Conservation (phyloP, 2,797 vertebrate genomes). For the Poecilia velifera region DNA sequence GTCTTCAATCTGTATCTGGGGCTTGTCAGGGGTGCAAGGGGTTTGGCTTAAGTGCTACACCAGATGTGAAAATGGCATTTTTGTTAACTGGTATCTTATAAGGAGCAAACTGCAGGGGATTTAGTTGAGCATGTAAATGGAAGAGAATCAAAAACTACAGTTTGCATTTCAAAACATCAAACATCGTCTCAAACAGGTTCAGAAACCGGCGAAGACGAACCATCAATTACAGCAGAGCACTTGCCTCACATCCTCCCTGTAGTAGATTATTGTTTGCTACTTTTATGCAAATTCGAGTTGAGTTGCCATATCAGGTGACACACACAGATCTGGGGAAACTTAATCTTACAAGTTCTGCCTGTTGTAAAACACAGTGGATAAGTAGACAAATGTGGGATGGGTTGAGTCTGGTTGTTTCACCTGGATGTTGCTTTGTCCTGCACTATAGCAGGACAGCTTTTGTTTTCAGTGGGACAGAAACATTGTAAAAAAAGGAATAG, state of each 20-base stretch:
- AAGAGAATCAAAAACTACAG: constrained; percentile 59
- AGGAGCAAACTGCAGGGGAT: constrained; percentile 67
- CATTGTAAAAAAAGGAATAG: not conserved
- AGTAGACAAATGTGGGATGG: constrained; percentile 46
- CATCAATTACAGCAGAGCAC: constrained; percentile 58
- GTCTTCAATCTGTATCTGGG: constrained; percentile 31
- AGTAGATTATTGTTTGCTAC: constrained; percentile 45
- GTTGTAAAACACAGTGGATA: constrained; percentile 45
- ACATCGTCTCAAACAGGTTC: constrained; percentile 46
- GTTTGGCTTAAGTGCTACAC: constrained; percentile 66
- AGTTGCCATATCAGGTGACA: constrained; percentile 38
- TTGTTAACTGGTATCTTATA: constrained; percentile 77
- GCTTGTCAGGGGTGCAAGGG: constrained; percentile 41
- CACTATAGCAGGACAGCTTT: constrained; percentile 13
- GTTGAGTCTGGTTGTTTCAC: constrained; percentile 40
- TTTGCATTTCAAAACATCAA: constrained; percentile 48
- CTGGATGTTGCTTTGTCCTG: constrained; percentile 37
- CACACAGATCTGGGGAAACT: constrained; percentile 5
- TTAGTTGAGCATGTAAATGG: constrained; percentile 58
- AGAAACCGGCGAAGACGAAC: constrained; percentile 53
- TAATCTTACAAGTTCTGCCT: constrained; percentile 25
- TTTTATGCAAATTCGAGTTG: constrained; percentile 35
- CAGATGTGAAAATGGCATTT: constrained; percentile 82
- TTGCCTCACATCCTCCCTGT: constrained; percentile 33
- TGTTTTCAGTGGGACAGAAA: not conserved